Evolutionary conservation across 2,888 invertebrate species (phyloP).

Genomic region (Acrobasis suavella): DNA sequence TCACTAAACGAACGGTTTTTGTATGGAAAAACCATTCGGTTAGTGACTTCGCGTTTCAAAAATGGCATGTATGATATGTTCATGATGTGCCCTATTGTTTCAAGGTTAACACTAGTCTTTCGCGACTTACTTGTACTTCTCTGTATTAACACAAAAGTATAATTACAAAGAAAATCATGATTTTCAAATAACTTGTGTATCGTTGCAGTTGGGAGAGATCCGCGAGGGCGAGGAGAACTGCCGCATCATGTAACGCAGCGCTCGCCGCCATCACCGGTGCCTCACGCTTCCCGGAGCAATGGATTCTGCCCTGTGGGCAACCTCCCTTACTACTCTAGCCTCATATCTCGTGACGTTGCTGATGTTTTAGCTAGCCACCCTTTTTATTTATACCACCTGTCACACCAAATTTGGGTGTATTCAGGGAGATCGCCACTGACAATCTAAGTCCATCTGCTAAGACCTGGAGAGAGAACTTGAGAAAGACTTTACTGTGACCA

Average conservation of each 20-base stretch:
- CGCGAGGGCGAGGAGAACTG: conserved; percentile 75
- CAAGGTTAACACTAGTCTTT: too few species aligned
- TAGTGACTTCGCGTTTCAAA: too few species aligned
- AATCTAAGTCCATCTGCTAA: conserved; percentile 13
- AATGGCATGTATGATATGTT: too few species aligned
- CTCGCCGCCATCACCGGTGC: conserved; percentile 44
- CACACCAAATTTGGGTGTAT: conserved; percentile 11
- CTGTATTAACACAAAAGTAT: too few species aligned
- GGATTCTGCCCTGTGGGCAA: conserved; percentile 50
- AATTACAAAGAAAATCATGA: too few species aligned
- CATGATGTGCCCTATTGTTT: too few species aligned
- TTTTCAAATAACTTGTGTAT: neutral
- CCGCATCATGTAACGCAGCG: conserved; percentile 65
- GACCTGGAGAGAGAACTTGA: conserved; percentile 15
- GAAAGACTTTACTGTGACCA: conserved; percentile 11
- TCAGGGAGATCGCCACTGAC: conserved; percentile 9
- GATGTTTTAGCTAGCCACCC: conserved; percentile 14
- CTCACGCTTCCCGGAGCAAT: conserved; percentile 44
- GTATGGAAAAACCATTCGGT: too few species aligned
- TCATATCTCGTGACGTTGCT: conserved; percentile 25
- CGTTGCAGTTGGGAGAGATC: conserved; percentile 62
- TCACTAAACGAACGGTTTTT: too few species aligned
- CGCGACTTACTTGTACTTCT: too few species aligned
- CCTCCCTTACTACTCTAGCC: conserved; percentile 26
- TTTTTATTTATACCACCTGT: conserved; percentile 13